A percentile compares a stretch with the other conserved stretches of the same genome.
These are phyloP conservation scores for Oriolus oriolus DNA, from an alignment of 2,113 vertebrate species.

Conservation along the genomic window DNA sequence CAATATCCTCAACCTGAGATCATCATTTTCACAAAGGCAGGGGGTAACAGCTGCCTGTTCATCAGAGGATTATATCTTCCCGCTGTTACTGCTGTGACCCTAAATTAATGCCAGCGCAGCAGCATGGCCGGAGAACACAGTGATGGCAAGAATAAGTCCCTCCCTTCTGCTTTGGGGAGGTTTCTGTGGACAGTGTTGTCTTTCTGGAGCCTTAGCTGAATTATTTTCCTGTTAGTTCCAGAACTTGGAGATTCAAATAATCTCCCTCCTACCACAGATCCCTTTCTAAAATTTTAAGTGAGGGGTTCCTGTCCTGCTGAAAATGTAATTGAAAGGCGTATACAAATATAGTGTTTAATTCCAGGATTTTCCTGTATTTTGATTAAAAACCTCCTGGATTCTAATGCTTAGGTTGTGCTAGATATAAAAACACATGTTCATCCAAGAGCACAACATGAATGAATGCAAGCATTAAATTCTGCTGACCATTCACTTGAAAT, in stretches of 20 bases:
- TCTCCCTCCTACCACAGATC: background rate
- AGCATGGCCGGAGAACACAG: accelerated
- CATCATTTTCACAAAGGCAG: background rate
- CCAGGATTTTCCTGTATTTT: background rate
- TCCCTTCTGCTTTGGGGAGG: background rate
- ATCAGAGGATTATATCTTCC: background rate
- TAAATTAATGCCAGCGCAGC: background rate
- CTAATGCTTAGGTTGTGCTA: background rate
- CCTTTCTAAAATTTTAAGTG: background rate
- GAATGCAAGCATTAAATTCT: background rate
- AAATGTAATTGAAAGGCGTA: background rate
- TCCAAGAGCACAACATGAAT: conserved; percentile 23
- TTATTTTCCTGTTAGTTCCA: background rate
- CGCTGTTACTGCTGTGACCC: background rate
- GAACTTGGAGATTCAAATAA: background rate
- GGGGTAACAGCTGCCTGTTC: background rate
- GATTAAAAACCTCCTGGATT: background rate
- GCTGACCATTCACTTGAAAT: conserved; percentile 27
- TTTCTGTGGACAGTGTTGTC: background rate
- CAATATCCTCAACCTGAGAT: background rate
- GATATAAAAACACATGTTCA: background rate
- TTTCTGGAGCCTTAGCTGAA: background rate
- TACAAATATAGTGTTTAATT: background rate
- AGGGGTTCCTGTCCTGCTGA: background rate
- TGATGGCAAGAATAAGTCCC: background rate